Evolutionary conservation across 2,113 vertebrate species (phyloP).

Genomic region (Hipposideros armiger): DNA sequence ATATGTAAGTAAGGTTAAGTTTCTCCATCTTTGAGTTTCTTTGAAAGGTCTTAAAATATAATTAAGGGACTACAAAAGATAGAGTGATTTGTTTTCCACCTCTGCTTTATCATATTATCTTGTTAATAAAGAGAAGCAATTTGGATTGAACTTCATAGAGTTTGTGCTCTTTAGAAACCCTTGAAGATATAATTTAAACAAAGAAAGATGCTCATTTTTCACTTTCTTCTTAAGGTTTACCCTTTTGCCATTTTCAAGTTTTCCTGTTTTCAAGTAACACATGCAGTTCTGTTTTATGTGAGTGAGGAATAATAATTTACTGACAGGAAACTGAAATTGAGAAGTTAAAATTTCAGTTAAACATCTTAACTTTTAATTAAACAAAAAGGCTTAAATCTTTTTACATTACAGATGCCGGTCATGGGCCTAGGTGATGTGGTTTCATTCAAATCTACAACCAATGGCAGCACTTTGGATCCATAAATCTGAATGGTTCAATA

Average conservation of each 20-base stretch:
- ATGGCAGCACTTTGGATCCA: not conserved
- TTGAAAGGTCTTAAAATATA: not conserved
- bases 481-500: not conserved
- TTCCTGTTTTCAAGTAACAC: slow-evolving; percentile 18
- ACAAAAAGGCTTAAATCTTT: not conserved
- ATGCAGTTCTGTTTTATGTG: not conserved
- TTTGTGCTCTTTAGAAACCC: not conserved
- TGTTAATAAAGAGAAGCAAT: not conserved
- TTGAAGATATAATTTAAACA: slow-evolving; percentile 1
- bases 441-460: not conserved
- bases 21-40: not conserved
- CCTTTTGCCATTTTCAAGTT: slow-evolving; percentile 25
- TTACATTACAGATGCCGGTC: not conserved
- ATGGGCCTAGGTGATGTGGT: not conserved
- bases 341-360: slow-evolving; percentile 36
- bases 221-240: not conserved
- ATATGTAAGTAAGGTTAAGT: not conserved
- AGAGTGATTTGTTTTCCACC: not conserved
- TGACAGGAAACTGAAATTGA: not conserved
- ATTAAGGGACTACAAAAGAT: not conserved
- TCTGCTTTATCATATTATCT: not conserved
- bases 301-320: not conserved
- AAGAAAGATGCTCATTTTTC: not conserved
- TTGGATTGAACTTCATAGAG: not conserved
- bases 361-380: not conserved